Conservation (phyloP, 2,113 vertebrate species). For the Xenus cinereus region DNA sequence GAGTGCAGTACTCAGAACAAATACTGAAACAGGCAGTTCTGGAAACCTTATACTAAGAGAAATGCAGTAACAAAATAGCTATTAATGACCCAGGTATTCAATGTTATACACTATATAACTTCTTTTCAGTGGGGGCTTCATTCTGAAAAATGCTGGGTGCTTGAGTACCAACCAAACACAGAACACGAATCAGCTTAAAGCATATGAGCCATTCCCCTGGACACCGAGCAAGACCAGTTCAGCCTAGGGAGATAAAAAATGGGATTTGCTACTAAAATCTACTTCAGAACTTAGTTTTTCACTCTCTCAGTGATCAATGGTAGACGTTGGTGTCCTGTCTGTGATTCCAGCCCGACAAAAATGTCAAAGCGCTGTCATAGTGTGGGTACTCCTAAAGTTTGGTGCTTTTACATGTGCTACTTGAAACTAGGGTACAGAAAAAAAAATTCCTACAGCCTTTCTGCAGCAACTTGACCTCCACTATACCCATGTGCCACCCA, state of each 20-base stretch:
- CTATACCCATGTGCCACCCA: neutral
- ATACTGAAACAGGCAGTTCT: neutral
- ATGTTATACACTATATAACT: neutral
- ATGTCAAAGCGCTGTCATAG: neutral
- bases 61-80: neutral
- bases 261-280: neutral
- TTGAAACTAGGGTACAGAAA: neutral
- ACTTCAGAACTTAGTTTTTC: neutral
- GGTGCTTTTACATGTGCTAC: neutral
- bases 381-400: neutral
- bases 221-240: neutral
- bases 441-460: neutral
- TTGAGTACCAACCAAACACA: neutral
- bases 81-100: neutral
- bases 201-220: accelerated
- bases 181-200: neutral
- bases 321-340: neutral
- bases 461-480: neutral
- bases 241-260: neutral
- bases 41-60: neutral
- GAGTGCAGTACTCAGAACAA: neutral
- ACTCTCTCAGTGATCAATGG: neutral
- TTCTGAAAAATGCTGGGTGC: neutral
- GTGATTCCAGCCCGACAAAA: neutral
- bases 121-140: neutral